Evolutionary conservation across 2,888 invertebrate species (phyloP).

Genomic region (Helicoverpa assulta): DNA sequence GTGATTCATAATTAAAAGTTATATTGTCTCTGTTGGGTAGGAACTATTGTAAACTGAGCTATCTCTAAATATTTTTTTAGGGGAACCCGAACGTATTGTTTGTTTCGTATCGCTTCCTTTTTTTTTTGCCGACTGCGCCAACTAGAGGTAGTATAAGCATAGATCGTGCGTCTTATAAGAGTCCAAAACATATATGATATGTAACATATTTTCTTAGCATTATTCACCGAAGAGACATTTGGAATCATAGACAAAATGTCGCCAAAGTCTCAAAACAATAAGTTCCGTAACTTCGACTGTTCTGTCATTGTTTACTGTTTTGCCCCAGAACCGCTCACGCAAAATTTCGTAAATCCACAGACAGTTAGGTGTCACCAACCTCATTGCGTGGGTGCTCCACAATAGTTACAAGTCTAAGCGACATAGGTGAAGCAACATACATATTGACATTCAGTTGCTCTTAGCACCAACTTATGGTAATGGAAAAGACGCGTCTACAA

Average conservation of each 20-base stretch:
- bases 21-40: not conserved
- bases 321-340: not conserved
- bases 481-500: constrained; percentile 4
- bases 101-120: too few relatives aligned
- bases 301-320: not conserved
- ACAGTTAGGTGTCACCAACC: constrained; percentile 62
- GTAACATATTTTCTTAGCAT: too few relatives aligned
- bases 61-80: not conserved
- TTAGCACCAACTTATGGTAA: constrained; percentile 33
- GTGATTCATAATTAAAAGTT: constrained; percentile 34
- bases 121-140: too few relatives aligned
- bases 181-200: too few relatives aligned
- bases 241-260: too few relatives aligned
- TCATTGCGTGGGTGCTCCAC: constrained; percentile 58
- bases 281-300: not conserved
- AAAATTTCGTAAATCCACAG: constrained; percentile 33
- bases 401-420: constrained; percentile 48
- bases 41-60: not conserved
- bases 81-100: not conserved
- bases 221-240: too few relatives aligned
- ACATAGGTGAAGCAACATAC: constrained; percentile 33
- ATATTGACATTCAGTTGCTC: constrained; percentile 40
- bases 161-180: too few relatives aligned
- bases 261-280: too few relatives aligned
- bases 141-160: too few relatives aligned